Conservation (phyloP, 2,797 vertebrate species). For the Poecilia picta region DNA sequence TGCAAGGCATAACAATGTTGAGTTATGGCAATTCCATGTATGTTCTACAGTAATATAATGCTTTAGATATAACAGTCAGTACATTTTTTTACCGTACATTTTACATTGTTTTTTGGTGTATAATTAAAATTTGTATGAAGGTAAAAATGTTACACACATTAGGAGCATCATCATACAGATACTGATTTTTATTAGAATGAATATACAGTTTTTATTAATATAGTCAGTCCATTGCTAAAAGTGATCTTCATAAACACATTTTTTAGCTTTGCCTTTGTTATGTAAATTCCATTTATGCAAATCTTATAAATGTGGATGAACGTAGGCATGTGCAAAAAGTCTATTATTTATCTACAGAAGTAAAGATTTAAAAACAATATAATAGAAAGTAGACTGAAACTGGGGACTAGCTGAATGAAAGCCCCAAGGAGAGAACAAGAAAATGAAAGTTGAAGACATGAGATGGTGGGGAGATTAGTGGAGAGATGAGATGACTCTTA, state of each 20-base stretch:
- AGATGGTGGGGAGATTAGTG: not conserved
- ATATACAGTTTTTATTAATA: not conserved
- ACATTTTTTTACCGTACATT: too few species aligned
- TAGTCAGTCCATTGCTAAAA: not conserved
- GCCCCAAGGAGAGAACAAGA: constrained; percentile 7
- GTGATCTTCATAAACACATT: not conserved
- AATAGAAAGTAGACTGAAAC: not conserved
- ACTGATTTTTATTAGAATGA: not conserved
- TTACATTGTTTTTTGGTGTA: too few species aligned
- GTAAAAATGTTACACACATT: not conserved
- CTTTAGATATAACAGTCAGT: too few species aligned
- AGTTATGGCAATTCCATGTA: too few species aligned
- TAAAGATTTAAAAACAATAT: not conserved
- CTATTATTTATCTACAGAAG: not conserved
- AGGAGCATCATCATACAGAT: not conserved
- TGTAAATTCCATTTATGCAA: not conserved
- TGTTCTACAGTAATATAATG: too few species aligned
- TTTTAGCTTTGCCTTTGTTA: not conserved
- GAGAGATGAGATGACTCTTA: constrained; percentile 1
- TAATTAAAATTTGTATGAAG: not conserved
- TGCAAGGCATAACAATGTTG: too few species aligned
- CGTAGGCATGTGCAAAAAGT: not conserved
- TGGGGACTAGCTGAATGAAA: constrained; percentile 12
- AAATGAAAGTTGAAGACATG: constrained; percentile 21
- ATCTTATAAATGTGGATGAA: not conserved